Conservation (phyloP, 2,113 vertebrate genomes). For the Motacilla alba region DNA sequence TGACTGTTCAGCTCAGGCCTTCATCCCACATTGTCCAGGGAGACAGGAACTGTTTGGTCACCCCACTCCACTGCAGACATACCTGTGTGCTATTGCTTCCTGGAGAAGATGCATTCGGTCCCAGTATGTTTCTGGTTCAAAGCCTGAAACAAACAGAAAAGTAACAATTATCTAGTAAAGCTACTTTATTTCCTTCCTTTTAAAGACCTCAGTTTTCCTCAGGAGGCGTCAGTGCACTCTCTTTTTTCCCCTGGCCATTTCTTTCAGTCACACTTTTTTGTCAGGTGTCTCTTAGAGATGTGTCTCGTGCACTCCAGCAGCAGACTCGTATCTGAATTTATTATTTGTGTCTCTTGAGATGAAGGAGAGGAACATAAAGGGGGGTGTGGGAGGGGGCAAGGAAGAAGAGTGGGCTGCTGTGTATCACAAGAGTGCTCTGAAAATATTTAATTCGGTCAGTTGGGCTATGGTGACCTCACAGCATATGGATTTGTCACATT, state of each 20-base stretch:
- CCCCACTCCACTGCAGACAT: background rate
- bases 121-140: constrained; percentile 97
- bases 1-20: background rate
- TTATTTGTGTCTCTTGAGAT: background rate
- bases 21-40: background rate
- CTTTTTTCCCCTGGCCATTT: background rate
- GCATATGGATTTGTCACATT: background rate
- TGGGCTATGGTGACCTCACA: background rate
- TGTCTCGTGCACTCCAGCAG: background rate
- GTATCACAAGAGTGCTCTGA: background rate
- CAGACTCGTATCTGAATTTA: background rate
- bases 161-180: background rate
- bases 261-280: background rate
- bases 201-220: background rate
- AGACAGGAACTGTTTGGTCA: background rate
- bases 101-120: constrained; percentile 98
- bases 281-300: background rate
- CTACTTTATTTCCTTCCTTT: background rate
- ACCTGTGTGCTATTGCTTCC: constrained; percentile 94
- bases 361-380: background rate
- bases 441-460: background rate
- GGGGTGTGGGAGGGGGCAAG: background rate
- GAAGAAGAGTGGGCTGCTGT: background rate
- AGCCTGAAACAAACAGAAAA: constrained; percentile 74
- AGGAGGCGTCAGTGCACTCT: background rate